Evolutionary conservation across 1,140 invertebrate genomes (phyloP), one percentile per base, ranked within the genome.

Genomic region (Schlechtendalia chinensis): DNA sequence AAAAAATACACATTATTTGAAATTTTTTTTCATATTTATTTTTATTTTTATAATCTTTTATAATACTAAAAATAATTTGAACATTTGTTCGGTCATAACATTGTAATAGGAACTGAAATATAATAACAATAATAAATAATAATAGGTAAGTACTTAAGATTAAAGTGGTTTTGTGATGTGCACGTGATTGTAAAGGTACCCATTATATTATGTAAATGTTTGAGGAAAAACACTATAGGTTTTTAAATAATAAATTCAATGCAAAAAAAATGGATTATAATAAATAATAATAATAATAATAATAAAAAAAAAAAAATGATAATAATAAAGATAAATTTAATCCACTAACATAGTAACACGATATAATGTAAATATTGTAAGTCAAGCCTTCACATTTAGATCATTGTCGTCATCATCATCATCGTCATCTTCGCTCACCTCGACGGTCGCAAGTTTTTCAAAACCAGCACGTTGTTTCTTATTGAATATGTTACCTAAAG

Each of bases 401-500:
- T 79, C 75, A 5, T 79, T 61, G 1, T 61, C 32, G 0, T 47
- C 39, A 8, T 59, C 29, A 1, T 61, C 74, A 1, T 79, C 75
- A 17, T 79, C 54, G 14, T 74, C 71, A 8, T 74, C 74, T 61
- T 79, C 75, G 17, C 75, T 79, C 14, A 47, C 75, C 14, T 79
- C 75, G 4, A 79, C 75, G 5, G 56, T 79, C 6, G 75, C 75
- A 5, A 79, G 58, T 79, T 79, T 79, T 63, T 79, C 75, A 14
- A 79, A 79, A 14, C 75, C 75, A 5, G 75, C 75, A 12, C 56
- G 56, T 61, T 59, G 75, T 50, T 79, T 79, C 6, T 79, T 61
- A 16, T 79, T 79, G 39, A 79, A 79, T 45, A 79, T 79, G 22
- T 79, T 79, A 16, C 75, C 75, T n/a, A 79, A 29, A n/a, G 75